These are phyloP conservation scores for Pterostichus niger DNA, from an alignment of 2,888 invertebrate genomes.

Conservation along the genomic window DNA sequence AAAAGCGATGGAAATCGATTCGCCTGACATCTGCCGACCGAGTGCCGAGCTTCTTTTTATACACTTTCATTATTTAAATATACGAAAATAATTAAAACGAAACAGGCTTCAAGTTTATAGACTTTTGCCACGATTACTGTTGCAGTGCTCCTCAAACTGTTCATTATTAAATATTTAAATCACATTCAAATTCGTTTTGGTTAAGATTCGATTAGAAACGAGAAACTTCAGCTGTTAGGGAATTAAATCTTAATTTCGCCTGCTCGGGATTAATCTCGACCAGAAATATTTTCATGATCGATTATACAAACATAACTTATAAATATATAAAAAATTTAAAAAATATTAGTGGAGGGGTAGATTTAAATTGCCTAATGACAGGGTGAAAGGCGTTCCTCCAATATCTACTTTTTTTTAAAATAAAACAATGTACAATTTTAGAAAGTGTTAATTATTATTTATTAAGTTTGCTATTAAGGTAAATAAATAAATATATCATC, in stretches of 20 bases:
- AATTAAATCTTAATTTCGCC: slow-evolving; percentile 1
- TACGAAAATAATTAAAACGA: slow-evolving; percentile 57
- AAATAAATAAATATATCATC: too few species aligned
- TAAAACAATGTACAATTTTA: too few species aligned
- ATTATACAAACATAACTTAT: neutral
- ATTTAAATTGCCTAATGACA: too few species aligned
- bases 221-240: neutral
- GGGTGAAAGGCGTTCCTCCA: too few species aligned
- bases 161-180: slow-evolving; percentile 41
- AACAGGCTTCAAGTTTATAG: slow-evolving; percentile 7
- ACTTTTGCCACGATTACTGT: neutral
- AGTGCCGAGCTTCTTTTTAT: slow-evolving; percentile 17
- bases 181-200: slow-evolving; percentile 18
- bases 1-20: slow-evolving; percentile 11
- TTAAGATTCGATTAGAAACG: neutral
- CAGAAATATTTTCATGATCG: neutral
- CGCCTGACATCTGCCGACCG: neutral
- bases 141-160: slow-evolving; percentile 7
- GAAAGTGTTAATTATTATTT: too few species aligned
- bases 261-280: neutral
- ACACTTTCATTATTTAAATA: slow-evolving; percentile 52
- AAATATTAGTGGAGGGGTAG: too few species aligned
- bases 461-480: too few species aligned
- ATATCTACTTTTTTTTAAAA: too few species aligned
- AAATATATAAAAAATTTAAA: too few species aligned